Conservation (phyloP, 2,797 vertebrate species). For the Rhabdomys pumilio region DNA sequence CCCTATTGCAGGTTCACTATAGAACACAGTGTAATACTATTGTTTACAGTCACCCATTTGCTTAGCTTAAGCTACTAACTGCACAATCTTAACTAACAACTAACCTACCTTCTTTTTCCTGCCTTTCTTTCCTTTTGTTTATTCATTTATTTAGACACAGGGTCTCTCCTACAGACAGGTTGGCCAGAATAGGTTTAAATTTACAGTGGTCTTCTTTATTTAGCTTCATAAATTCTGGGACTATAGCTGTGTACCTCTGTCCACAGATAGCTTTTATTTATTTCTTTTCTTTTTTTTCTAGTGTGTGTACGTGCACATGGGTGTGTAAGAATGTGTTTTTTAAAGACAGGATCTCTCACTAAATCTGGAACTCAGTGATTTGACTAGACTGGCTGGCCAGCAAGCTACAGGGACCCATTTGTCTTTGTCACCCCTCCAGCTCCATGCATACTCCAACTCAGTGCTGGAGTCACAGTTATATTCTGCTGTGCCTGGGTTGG, state of each 20-base stretch:
- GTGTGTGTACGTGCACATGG: not conserved
- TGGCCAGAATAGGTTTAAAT: not conserved
- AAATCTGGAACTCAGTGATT: not conserved
- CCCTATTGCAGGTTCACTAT: not conserved
- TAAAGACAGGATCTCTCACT: not conserved
- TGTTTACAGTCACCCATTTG: not conserved
- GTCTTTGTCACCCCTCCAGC: not conserved
- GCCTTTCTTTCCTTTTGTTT: not conserved
- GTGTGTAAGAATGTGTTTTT: not conserved
- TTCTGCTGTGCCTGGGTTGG: not conserved
- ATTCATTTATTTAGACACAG: not conserved
- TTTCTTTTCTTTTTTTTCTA: too few species aligned
- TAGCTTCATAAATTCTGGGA: not conserved
- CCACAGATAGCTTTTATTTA: not conserved
- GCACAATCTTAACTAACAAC: conserved; percentile 13
- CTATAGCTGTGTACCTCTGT: not conserved
- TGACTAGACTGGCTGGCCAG: not conserved
- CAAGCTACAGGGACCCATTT: not conserved
- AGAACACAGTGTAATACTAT: conserved; percentile 18
- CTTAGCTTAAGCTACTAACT: conserved; percentile 8
- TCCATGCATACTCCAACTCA: too few species aligned
- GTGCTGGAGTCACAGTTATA: not conserved
- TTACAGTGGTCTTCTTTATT: not conserved
- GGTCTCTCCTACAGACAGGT: not conserved
- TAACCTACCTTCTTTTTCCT: not conserved